These are phyloP conservation scores for Synchiropus splendidus DNA, from an alignment of 2,113 vertebrate genomes.

Conservation along the genomic window DNA sequence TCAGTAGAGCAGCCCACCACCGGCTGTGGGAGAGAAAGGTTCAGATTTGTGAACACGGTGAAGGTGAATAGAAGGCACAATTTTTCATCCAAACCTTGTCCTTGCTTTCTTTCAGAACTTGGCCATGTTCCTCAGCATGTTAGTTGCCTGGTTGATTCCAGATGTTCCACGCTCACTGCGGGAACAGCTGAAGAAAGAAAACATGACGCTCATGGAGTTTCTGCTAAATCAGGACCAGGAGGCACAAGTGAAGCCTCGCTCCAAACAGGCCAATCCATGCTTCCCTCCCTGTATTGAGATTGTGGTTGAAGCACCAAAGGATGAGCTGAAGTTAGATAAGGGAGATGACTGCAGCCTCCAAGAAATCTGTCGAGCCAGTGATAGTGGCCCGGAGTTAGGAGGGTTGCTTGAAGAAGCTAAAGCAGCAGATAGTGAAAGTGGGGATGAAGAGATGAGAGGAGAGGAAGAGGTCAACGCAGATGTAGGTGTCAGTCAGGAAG, in stretches of 20 bases:
- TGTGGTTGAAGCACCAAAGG: slow-evolving; percentile 39
- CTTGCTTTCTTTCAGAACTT: slow-evolving; percentile 71
- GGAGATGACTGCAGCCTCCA: slow-evolving; percentile 23
- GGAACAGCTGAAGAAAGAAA: slow-evolving; percentile 89
- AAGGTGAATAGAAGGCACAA: no score
- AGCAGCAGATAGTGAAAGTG: slow-evolving; percentile 1
- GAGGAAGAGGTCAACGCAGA: slow-evolving; percentile 7
- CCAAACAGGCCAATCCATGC: slow-evolving; percentile 2
- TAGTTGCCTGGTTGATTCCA: slow-evolving; percentile 95
- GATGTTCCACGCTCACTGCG: slow-evolving; percentile 89
- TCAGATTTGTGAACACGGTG: no score
- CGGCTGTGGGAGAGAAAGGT: no score
- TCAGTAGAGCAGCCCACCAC: no score
- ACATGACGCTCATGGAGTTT: slow-evolving; percentile 81
- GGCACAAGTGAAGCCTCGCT: slow-evolving; percentile 42
- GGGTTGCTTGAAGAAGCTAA: slow-evolving; percentile 13
- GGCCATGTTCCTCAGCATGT: slow-evolving; percentile 91
- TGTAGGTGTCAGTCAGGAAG: neutral
- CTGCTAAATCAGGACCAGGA: slow-evolving; percentile 84
- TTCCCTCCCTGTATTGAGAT: slow-evolving; percentile 34
- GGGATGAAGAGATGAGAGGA: slow-evolving; percentile 2
- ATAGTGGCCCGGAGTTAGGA: slow-evolving; percentile 27
- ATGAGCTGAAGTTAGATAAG: slow-evolving; percentile 23
- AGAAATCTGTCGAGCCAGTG: neutral
- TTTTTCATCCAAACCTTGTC: no score